These are phyloP conservation scores for Phylloscopus trochilus DNA, from an alignment of 2,113 vertebrate genomes.

Conservation along the genomic window DNA sequence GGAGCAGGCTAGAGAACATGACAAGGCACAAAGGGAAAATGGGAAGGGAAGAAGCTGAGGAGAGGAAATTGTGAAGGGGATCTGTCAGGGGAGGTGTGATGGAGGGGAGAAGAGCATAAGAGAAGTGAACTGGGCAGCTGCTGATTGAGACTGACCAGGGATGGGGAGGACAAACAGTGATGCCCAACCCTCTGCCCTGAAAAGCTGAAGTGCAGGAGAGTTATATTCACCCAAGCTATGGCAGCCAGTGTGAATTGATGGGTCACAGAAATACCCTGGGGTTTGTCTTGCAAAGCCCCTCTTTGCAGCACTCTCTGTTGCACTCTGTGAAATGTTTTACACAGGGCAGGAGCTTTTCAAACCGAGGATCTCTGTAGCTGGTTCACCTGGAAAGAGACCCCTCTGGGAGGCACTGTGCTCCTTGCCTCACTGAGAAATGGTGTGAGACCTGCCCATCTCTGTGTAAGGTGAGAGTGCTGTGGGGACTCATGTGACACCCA, in stretches of 20 bases:
- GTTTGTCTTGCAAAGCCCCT: not conserved
- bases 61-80: not conserved
- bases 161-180: not conserved
- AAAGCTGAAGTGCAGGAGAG: not conserved
- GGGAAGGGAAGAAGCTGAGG: not conserved
- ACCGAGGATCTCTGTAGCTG: not conserved
- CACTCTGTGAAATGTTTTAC: rapidly evolving
- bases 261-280: not conserved
- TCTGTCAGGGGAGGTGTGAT: not conserved
- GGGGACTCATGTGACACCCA: not conserved
- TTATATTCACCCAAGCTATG: rapidly evolving
- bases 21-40: not conserved
- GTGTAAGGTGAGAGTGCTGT: not conserved
- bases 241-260: not conserved
- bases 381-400: not conserved
- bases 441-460: not conserved
- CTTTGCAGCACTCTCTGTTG: rapidly evolving
- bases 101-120: not conserved
- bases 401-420: not conserved
- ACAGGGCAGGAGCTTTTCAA: not conserved
- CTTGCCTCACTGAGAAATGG: not conserved
- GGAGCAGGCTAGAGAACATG: not conserved
- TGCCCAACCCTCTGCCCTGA: not conserved
- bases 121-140: not conserved
- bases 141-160: not conserved